Conservation (phyloP, 1,140 invertebrate species). For the Anoplophora glabripennis region DNA sequence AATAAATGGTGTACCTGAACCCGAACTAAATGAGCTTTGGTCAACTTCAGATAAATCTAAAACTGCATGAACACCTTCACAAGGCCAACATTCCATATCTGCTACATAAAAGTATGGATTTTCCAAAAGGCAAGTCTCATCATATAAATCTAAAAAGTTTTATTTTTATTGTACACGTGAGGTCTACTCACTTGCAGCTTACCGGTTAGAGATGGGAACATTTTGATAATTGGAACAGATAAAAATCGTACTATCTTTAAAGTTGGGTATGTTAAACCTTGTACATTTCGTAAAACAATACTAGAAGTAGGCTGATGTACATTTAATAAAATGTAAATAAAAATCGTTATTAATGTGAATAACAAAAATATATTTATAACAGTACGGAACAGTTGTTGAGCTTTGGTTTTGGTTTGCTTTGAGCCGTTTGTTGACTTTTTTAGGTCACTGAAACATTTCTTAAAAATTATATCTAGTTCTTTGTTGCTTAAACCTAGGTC, state of each 20-base stretch:
- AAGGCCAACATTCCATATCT: conserved; percentile 76
- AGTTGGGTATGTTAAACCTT: conserved; percentile 54
- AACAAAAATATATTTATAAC: conserved; percentile 31
- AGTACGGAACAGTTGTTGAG: conserved; percentile 25
- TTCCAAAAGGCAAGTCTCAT: conserved; percentile 73
- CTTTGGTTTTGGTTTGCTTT: conserved; percentile 17
- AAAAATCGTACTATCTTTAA: conserved; percentile 52
- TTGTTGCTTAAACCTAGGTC: conserved; percentile 34
- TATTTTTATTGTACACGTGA: conserved; percentile 7
- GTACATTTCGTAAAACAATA: conserved; percentile 50
- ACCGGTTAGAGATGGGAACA: conserved; percentile 51
- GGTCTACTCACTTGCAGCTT: not conserved
- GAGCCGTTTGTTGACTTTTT: conserved; percentile 27
- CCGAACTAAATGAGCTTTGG: conserved; percentile 32
- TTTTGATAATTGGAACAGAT: conserved; percentile 52
- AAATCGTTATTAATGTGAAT: conserved; percentile 29
- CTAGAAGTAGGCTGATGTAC: conserved; percentile 49
- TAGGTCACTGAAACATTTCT: conserved; percentile 36
- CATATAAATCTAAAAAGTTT: conserved; percentile 64
- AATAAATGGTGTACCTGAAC: conserved; percentile 43
- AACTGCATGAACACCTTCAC: conserved; percentile 62
- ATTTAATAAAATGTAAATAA: conserved; percentile 44
- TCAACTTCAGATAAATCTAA: conserved; percentile 40
- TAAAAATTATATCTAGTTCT: conserved; percentile 38
- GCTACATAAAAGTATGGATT: conserved; percentile 71